Base-by-base conservation (phyloP, 2,113 vertebrate genomes). In the Hippolais icterina region DNA sequence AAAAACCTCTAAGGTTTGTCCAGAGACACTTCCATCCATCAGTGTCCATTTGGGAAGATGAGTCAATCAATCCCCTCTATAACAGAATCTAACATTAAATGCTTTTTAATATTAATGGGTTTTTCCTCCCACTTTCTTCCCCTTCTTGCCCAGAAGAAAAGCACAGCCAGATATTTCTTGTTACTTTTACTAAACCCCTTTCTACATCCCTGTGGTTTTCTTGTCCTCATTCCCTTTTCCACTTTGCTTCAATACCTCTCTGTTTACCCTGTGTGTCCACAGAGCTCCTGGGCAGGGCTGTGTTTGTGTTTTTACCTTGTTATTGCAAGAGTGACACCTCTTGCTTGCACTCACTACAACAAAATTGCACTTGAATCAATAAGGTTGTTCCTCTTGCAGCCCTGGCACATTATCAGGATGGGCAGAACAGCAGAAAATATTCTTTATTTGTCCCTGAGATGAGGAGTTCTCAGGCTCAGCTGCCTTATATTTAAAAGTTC, bases 1-100 rank as follows among this genome's bases (percentile, higher is more conserved):
- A 93, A 87, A 87, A 80, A 9, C 33, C 35, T 74, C 23, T 39
- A 39, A 64, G 35, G 12, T 84, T 93, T 83, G 53, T 90, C 54
- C 74, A 81, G 69, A 74, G 27, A 39, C 1, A 1, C 15, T n/a
- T 46, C 31, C 29, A 77, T 68, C 19, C 29, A 10, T n/a, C 68
- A 42, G 44, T 49, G 68, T 63, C 63, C 33, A 7, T 69, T 87
- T 46, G 22, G 22, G 27, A 83, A 66, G 77, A 68, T 44, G 3
- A 54, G 31, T 25, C 2, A 0, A 59, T 83, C 68, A 49, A 68
- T 44, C 23, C 33, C 17, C 52, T 37, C 22, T n/a, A 23, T 31
- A 61, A 76, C 0, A 63, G 37, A 52, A 86, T 44, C 28, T 27
- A 63, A 44, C 42, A 68, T 64, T 72, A 87, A 84, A 59, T 46